Conservation (phyloP, 2,888 invertebrate species). For the Phytoseiulus persimilis region DNA sequence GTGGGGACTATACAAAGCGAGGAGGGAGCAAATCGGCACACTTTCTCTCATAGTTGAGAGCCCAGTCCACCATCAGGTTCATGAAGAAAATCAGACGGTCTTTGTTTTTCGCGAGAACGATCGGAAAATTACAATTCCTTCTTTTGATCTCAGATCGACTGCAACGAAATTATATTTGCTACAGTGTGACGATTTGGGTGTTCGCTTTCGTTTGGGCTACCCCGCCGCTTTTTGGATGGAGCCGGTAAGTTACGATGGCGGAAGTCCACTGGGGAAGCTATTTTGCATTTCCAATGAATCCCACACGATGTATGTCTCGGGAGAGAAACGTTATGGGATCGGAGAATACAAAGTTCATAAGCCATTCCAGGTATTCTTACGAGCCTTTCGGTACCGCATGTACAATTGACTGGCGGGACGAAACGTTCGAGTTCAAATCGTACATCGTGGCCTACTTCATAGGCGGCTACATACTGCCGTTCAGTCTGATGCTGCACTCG, state of each 20-base stretch:
- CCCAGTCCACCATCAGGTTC: too few relatives aligned
- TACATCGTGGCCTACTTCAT: slow-evolving; percentile 46
- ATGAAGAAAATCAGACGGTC: too few relatives aligned
- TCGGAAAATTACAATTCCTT: background rate
- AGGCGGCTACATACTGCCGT: slow-evolving; percentile 46
- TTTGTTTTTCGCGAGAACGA: too few relatives aligned
- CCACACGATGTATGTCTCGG: too few relatives aligned
- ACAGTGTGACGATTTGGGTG: slow-evolving; percentile 42
- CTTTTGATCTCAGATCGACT: slow-evolving; percentile 16
- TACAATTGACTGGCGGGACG: slow-evolving; percentile 48
- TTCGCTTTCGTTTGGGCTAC: slow-evolving; percentile 45
- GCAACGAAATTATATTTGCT: slow-evolving; percentile 6
- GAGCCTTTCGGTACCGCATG: slow-evolving; percentile 48
- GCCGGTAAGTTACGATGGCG: slow-evolving; percentile 41
- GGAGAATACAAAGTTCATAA: too few relatives aligned
- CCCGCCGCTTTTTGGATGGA: slow-evolving; percentile 45
- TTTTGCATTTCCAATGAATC: too few relatives aligned
- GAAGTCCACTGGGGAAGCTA: too few relatives aligned
- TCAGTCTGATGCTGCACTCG: slow-evolving; percentile 36
- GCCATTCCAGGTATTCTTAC: slow-evolving; percentile 46
- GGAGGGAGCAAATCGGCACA: too few relatives aligned
- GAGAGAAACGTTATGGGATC: too few relatives aligned
- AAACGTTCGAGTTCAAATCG: slow-evolving; percentile 47
- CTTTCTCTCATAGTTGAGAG: too few relatives aligned
- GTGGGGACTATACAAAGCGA: too few relatives aligned